Evolutionary conservation across 2,113 vertebrate species (phyloP).

Genomic region (Platycercus adscitus): DNA sequence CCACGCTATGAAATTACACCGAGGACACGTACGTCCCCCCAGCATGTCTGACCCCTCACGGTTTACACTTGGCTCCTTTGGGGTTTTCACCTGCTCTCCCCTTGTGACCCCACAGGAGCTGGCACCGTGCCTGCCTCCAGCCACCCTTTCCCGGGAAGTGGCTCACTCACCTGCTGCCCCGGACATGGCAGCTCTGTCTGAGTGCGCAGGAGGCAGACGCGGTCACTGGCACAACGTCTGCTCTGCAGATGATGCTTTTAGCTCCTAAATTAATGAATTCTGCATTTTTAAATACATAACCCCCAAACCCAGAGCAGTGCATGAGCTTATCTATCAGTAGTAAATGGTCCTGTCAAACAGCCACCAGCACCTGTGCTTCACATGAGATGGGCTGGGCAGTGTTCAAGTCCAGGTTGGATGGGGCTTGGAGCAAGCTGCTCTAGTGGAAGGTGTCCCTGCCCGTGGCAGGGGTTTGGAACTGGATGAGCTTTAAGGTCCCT

Average conservation of each 20-base stretch:
- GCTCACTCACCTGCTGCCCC: neutral
- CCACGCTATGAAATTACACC: neutral
- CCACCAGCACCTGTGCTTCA: neutral
- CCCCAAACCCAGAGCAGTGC: neutral
- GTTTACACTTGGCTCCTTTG: neutral
- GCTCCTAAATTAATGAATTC: neutral
- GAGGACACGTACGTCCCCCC: neutral
- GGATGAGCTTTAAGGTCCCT: neutral
- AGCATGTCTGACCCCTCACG: neutral
- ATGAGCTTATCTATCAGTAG: neutral
- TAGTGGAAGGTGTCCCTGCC: neutral
- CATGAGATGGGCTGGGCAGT: neutral
- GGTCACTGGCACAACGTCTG: neutral
- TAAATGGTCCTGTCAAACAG: neutral
- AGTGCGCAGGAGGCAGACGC: accelerated
- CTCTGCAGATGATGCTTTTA: neutral
- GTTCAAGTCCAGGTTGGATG: neutral
- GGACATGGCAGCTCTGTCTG: neutral
- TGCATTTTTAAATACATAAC: neutral
- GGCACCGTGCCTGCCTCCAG: neutral
- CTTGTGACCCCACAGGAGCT: neutral
- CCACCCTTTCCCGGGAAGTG: neutral
- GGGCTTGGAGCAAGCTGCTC: neutral
- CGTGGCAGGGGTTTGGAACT: neutral
- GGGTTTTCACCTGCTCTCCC: neutral